Conservation (phyloP, 2,113 vertebrate genomes). For the Dromiciops gliroides region DNA sequence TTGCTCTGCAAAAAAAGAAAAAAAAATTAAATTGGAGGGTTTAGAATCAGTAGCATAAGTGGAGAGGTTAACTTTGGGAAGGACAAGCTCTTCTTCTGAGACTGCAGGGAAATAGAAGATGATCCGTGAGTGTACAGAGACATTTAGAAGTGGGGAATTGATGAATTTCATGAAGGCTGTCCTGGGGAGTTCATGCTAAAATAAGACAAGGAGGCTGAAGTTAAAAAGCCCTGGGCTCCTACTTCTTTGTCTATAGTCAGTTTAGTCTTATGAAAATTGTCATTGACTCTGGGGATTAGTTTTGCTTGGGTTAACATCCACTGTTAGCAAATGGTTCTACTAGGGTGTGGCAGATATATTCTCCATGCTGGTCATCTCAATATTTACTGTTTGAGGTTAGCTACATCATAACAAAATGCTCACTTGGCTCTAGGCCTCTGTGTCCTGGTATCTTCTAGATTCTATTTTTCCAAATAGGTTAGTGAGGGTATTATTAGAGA, state of each 20-base stretch:
- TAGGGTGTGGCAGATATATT: background rate
- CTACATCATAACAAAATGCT: slow-evolving; percentile 41
- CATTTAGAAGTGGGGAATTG: background rate
- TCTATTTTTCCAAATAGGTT: slow-evolving; percentile 52
- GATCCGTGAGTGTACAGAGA: background rate
- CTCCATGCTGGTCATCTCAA: background rate
- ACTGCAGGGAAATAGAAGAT: background rate
- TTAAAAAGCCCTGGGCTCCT: too few species aligned
- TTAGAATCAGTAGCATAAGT: background rate
- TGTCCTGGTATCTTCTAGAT: slow-evolving; percentile 11
- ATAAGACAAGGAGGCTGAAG: background rate
- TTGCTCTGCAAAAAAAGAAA: too few species aligned
- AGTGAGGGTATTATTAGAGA: background rate
- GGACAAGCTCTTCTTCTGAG: background rate
- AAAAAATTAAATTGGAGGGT: background rate
- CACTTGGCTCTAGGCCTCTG: slow-evolving; percentile 45
- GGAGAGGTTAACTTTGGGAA: background rate
- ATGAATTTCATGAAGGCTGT: background rate
- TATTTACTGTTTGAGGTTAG: slow-evolving; percentile 61
- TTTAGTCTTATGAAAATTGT: background rate
- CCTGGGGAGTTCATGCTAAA: background rate
- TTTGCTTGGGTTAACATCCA: background rate
- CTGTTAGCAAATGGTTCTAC: background rate
- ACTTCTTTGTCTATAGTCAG: background rate
- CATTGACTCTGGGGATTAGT: background rate